Base-by-base conservation (phyloP, 2,797 vertebrate species). In the Hirundo rustica region DNA sequence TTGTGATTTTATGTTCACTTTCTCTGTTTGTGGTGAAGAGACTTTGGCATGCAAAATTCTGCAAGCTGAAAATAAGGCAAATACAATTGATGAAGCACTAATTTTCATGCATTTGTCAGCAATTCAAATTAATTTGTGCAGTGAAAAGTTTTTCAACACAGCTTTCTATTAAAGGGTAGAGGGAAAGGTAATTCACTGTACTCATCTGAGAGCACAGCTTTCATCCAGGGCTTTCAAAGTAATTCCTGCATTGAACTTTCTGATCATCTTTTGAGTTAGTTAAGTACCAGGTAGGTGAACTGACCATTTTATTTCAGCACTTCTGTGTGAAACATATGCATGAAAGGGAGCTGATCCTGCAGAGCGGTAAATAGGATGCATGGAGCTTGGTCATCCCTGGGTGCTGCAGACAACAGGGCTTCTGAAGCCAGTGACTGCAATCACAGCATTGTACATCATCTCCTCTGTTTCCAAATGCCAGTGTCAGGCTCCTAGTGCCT, bases 231-330 rank as follows among this genome's bases (percentile, higher is more conserved):
- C 44, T 88, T 88, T 82, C 76, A 64, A 88, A 64, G 32, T 50
- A 50, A n/a, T 81, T 89, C 55, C 26, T 36, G 45, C 83, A 89
- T 65, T 89, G 86, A 88, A n/a, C 32, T 91, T 92, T 81, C 55
- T 94, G 73, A 71, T 40, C 26, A 10, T 70, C 17, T 81, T 74
- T 75, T 73, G 36, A 89, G 19, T 75, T 76, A 81, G 16, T 72
- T 53, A 67, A 85, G 17, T 45, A 50, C 67, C 54, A 73, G 21
- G 20, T 26, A 40, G 34, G 55, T 86, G 70, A 96, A 34, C 10
- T 5, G 70, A 64, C 29, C 5, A 7, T 61, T 92, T 94, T 58
- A 88, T 76, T 90, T 92, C 45, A 61, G 19, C 55, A 17, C 14
- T 86, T 84, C 32, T 40, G 8, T 32, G 20, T 61, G 53, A 95